Conservation (phyloP, 2,888 invertebrate species). For the Diploptera punctata region DNA sequence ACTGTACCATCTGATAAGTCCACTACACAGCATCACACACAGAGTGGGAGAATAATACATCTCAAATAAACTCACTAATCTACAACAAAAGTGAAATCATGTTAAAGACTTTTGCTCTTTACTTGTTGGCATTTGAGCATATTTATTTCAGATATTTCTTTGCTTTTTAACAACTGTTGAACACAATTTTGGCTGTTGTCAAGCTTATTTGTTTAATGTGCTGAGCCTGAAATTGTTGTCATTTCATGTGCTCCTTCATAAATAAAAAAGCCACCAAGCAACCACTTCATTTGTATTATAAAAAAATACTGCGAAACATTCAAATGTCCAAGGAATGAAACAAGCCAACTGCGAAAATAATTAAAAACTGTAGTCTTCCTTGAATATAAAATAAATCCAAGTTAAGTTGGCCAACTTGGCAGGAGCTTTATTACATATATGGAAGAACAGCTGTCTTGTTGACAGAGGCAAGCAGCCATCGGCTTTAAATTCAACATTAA, state of each 20-base stretch:
- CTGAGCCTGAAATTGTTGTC: neutral
- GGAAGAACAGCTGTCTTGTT: neutral
- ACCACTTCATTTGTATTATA: neutral
- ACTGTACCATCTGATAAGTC: conserved; percentile 44
- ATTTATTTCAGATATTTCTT: conserved; percentile 5
- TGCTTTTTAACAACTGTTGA: conserved; percentile 7
- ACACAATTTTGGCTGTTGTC: conserved; percentile 36
- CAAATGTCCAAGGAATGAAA: neutral
- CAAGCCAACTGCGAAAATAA: neutral
- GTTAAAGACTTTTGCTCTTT: conserved; percentile 23
- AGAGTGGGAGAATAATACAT: neutral
- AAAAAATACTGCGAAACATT: neutral
- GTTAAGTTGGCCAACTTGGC: neutral
- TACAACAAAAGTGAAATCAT: conserved; percentile 17
- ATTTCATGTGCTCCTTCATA: neutral
- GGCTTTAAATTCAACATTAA: neutral
- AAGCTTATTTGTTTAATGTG: conserved; percentile 12
- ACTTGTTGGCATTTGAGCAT: conserved; percentile 37
- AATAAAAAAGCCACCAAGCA: conserved; percentile 12
- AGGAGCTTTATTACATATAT: neutral
- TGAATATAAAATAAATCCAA: neutral
- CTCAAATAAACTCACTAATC: neutral
- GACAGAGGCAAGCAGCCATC: neutral
- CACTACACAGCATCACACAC: conserved; percentile 44
- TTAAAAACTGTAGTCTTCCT: neutral